These are phyloP conservation scores for Marronus borbonicus DNA, from an alignment of 2,888 invertebrate genomes.

Conservation along the genomic window DNA sequence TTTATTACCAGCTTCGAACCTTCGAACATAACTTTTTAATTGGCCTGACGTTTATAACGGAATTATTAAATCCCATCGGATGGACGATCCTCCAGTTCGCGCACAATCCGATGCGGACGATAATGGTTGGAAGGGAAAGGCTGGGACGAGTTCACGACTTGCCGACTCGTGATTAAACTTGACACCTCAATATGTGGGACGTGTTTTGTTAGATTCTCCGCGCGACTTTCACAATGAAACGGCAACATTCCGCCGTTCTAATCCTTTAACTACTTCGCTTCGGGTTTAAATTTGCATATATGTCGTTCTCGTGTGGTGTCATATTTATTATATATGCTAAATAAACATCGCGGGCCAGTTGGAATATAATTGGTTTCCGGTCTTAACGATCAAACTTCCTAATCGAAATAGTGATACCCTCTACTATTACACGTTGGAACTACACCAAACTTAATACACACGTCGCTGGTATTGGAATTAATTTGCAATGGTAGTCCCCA, in stretches of 20 bases:
- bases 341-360: too few relatives aligned
- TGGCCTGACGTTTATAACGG: conserved; percentile 29
- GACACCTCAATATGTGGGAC: conserved; percentile 15
- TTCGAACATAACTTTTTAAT: conserved; percentile 34
- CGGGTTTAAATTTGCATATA: background rate
- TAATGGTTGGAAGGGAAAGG: conserved; percentile 7
- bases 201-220: conserved; percentile 6
- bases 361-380: too few relatives aligned
- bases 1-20: conserved; percentile 29
- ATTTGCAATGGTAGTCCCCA: too few relatives aligned
- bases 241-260: background rate
- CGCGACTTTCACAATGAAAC: background rate
- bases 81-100: background rate
- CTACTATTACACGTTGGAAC: too few relatives aligned
- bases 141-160: background rate
- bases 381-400: too few relatives aligned
- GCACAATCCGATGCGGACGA: conserved; percentile 8
- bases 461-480: too few relatives aligned
- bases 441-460: too few relatives aligned
- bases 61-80: conserved; percentile 36
- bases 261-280: background rate
- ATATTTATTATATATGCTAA: too few relatives aligned
- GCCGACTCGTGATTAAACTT: conserved; percentile 11
- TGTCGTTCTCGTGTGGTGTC: too few relatives aligned
- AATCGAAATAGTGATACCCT: too few relatives aligned